Base-by-base conservation (phyloP, 2,113 vertebrate genomes). In the Eclectus roratus region DNA sequence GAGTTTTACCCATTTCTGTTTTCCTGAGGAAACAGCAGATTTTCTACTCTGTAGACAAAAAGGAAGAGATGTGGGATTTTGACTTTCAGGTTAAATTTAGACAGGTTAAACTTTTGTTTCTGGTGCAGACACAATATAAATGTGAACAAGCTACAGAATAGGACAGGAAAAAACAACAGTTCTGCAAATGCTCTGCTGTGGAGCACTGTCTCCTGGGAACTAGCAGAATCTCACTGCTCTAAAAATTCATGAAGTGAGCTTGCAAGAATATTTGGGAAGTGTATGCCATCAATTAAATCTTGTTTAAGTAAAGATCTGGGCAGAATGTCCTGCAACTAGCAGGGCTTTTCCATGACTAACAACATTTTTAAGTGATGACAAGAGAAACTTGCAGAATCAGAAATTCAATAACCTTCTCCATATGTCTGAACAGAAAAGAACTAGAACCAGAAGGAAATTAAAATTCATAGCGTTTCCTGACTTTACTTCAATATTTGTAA, bases 391-490 rank as follows among this genome's bases (percentile, higher is more conserved):
- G 66, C 46, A 91, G 87, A 94, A 90, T 72, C 61, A 76, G 82
- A 93, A 96, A 95, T 96, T 95, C 85, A 95, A 84, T 90, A 92
- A 82, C 83, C 73, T 86, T 72, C 77, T 93, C 93, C 93, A 94
- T 92, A 96, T 95, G 88, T 94, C 77, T 92, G 85, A 93, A 80
- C 72, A 95, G 88, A 93, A 93, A 88, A 85, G 72, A 88, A 93
- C 76, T 93, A 83, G 64, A 94, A 96, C 90, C 91, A 95, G 90
- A 95, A 90, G 91, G 92, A 94, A 96, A 96, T 90, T 94, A 96
- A 96, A 96, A 97, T 95, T 96, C 89, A 79, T 95, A 81, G 84
- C 92, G 88, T 97, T 97, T 95, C 86, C 43, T 81, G 78, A 69
- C 80, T 91, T 92, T 93, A 82, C 80, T 94, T 86, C 85, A 96